phyloP scores from a whole-genome alignment of 2,888 invertebrate genomes.

The Cryptops parisi region DNA sequence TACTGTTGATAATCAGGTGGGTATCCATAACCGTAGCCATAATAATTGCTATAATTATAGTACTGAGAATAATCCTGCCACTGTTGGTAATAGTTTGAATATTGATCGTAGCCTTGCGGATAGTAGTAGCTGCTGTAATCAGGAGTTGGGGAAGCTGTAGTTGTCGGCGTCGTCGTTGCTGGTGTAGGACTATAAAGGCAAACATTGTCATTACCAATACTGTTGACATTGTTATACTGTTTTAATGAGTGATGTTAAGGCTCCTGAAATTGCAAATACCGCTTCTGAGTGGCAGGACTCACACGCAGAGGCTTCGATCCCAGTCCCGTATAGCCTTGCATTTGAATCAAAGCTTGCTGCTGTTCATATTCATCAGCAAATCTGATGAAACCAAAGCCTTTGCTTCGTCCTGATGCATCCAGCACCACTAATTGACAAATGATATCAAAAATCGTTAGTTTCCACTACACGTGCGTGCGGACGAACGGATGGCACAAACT shows the following conservation, averaged over 20 bases:
- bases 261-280: slow-evolving; percentile 8
- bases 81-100: slow-evolving; percentile 16
- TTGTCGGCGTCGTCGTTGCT: background rate
- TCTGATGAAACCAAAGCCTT: slow-evolving; percentile 90
- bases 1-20: background rate
- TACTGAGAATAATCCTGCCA: slow-evolving; percentile 18
- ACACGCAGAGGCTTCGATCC: slow-evolving; percentile 80
- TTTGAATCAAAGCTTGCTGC: slow-evolving; percentile 75
- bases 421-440: too few species aligned
- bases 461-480: too few species aligned
- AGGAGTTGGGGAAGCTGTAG: slow-evolving; percentile 7
- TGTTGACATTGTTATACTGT: background rate
- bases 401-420: slow-evolving; percentile 76
- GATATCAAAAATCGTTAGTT: too few species aligned
- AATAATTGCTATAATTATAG: slow-evolving; percentile 9
- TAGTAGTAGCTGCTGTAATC: slow-evolving; percentile 18
- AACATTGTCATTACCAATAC: background rate
- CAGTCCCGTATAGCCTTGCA: slow-evolving; percentile 83
- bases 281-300: slow-evolving; percentile 69
- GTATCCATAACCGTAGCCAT: background rate
- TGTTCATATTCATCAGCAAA: slow-evolving; percentile 90
- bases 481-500: too few species aligned
- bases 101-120: slow-evolving; percentile 18
- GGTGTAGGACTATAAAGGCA: background rate
- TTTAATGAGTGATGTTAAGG: background rate